phyloP scores from a whole-genome alignment of 2,888 invertebrate genomes.

The Icerya purchasi region DNA sequence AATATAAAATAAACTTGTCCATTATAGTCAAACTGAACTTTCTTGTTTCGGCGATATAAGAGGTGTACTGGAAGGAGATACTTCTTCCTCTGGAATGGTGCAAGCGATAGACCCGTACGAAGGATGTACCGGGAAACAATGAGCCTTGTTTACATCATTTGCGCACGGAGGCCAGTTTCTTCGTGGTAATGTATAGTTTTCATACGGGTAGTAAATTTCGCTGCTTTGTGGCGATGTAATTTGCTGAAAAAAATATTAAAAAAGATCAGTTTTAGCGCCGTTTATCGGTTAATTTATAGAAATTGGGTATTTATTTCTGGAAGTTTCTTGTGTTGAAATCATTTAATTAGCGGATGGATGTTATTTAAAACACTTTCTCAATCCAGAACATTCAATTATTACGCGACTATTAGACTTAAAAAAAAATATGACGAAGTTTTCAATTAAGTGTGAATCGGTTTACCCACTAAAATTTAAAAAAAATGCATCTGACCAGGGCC shows the following conservation, averaged over 20 bases:
- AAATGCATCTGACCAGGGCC: no score
- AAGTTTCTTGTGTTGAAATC: no score
- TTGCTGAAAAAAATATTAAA: background rate
- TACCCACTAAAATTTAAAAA: no score
- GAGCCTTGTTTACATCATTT: background rate
- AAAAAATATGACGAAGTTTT: no score
- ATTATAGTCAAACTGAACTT: conserved; percentile 11
- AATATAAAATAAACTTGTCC: background rate
- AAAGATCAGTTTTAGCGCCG: no score
- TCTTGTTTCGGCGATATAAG: conserved; percentile 12
- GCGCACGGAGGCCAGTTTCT: background rate
- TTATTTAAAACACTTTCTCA: no score
- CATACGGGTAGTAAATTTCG: background rate
- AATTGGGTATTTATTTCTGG: no score
- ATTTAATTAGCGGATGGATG: no score
- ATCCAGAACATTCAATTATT: no score
- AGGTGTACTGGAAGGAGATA: conserved; percentile 7
- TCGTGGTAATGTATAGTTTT: background rate
- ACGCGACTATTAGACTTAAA: no score
- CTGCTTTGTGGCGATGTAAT: background rate
- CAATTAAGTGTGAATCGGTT: no score
- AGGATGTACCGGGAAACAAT: background rate
- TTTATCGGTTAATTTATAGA: no score
- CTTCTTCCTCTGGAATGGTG: conserved; percentile 9
- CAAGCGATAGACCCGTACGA: background rate